Evolutionary conservation across 2,113 vertebrate genomes (phyloP).

Genomic region (Hepsetus odoe): DNA sequence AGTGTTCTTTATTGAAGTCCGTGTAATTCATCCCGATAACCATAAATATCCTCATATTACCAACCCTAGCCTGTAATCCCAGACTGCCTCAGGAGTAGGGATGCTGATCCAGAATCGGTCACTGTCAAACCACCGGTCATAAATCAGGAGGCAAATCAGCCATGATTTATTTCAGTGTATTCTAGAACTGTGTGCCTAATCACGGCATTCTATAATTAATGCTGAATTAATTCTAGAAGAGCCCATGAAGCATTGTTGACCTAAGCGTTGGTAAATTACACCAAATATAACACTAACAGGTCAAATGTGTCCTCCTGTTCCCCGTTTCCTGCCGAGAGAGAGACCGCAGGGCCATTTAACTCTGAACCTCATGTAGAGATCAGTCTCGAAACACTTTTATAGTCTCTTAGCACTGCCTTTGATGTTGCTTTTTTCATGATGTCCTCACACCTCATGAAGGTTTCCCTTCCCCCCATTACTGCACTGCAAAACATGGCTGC

Average conservation of each 20-base stretch:
- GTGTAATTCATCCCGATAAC: neutral
- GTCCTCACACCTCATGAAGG: slow-evolving; percentile 10
- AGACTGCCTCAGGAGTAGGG: neutral
- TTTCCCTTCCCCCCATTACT: neutral
- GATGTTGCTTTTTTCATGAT: neutral
- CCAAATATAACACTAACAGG: neutral
- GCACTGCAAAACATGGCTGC: slow-evolving; percentile 40
- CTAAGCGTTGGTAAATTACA: neutral
- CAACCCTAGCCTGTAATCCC: neutral
- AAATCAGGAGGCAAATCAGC: neutral
- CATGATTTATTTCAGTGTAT: neutral
- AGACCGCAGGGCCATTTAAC: neutral
- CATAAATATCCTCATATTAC: neutral
- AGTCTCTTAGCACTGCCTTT: neutral
- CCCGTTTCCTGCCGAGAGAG: neutral
- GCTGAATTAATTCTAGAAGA: neutral
- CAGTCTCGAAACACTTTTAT: neutral
- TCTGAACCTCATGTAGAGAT: neutral
- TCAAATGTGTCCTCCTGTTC: neutral
- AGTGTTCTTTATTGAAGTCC: no score
- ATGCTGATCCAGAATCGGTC: neutral
- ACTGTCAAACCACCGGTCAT: no score
- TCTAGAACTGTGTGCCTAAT: neutral
- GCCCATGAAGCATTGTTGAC: neutral
- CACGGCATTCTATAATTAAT: neutral